These are phyloP conservation scores for Simalia tracyae DNA, from an alignment of 2,797 vertebrate genomes.

Conservation along the genomic window DNA sequence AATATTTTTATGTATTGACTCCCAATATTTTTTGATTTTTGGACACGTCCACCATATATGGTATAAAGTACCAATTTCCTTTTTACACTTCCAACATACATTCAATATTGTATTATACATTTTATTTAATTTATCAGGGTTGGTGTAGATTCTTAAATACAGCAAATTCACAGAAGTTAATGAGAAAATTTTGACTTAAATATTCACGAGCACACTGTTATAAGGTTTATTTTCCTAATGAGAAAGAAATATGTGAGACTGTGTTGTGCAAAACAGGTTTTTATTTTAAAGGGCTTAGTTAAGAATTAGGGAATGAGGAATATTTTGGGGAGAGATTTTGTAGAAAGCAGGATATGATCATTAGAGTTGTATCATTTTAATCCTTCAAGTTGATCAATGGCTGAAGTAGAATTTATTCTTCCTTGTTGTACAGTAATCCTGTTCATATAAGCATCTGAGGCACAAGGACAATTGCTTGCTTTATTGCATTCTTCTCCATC, in stretches of 20 bases:
- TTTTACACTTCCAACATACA: no score
- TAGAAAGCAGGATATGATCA: background rate
- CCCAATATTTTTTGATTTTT: no score
- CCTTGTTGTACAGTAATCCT: background rate
- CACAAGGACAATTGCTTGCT: background rate
- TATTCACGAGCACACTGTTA: background rate
- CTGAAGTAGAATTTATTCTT: background rate
- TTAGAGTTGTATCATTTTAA: background rate
- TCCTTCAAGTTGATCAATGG: background rate
- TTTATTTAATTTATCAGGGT: background rate
- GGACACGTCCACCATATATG: no score
- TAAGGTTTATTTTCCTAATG: background rate
- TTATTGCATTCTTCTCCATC: background rate
- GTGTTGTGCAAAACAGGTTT: background rate
- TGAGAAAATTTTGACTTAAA: conserved; percentile 1
- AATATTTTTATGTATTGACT: no score
- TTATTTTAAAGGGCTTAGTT: background rate
- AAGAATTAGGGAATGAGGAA: background rate
- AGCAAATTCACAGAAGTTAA: background rate
- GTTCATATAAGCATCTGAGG: background rate
- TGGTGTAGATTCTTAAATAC: background rate
- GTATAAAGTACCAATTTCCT: no score
- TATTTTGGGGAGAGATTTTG: background rate
- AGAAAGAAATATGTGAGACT: conserved; percentile 1
- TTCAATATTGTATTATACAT: no score